These are phyloP conservation scores for Ceratothoa steindachneri DNA, from an alignment of 2,888 invertebrate genomes.

Conservation along the genomic window DNA sequence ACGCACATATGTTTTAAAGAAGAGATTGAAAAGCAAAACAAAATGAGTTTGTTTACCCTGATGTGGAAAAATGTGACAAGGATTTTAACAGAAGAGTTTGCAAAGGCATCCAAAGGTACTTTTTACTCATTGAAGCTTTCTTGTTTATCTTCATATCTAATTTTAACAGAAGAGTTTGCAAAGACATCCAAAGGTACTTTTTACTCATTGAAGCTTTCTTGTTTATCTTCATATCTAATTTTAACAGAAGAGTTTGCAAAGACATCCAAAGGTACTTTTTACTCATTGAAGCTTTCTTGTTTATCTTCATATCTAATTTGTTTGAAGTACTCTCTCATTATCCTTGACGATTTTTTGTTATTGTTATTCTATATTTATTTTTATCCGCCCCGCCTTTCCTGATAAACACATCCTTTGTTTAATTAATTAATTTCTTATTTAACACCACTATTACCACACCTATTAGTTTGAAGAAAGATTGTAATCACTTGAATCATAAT, in stretches of 20 bases:
- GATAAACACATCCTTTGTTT: no score
- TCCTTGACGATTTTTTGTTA: no score
- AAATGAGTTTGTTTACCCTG: slow-evolving; percentile 35
- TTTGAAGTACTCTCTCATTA: no score
- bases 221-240: no score
- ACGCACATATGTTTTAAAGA: slow-evolving; percentile 61
- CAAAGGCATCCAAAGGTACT: slow-evolving; percentile 55
- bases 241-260: slow-evolving; percentile 56
- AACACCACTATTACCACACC: no score
- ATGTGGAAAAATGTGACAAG: slow-evolving; percentile 62
- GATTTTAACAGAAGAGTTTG: slow-evolving; percentile 56
- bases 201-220: slow-evolving; percentile 10
- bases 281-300: slow-evolving; percentile 5
- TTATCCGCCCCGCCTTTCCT: no score
- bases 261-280: slow-evolving; percentile 53
- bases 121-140: not conserved
- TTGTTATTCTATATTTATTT: no score
- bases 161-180: slow-evolving; percentile 56
- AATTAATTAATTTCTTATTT: no score
- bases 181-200: slow-evolving; percentile 54
- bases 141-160: no score
- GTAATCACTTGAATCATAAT: no score
- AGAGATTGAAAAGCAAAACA: slow-evolving; percentile 35
- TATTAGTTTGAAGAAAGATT: no score
- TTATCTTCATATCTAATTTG: no score